Percentiles rank a stretch among this genome's conserved stretches.
phyloP scores from a whole-genome alignment of 64 coral and sea anemone species.

The Astreopora myriophthalma region DNA sequence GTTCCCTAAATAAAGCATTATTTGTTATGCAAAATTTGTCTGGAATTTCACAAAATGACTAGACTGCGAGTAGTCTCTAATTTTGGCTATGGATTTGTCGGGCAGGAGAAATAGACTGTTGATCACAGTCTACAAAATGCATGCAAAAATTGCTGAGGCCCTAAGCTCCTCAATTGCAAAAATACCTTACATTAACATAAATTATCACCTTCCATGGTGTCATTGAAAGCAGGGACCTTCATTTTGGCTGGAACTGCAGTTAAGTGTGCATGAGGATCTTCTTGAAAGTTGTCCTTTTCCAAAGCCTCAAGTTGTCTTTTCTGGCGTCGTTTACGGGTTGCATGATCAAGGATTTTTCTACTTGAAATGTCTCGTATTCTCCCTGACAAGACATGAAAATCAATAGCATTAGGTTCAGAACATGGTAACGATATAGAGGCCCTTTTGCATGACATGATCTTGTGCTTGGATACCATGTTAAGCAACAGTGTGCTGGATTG shows the following conservation, averaged over 20 bases:
- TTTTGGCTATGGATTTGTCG: too few relatives aligned
- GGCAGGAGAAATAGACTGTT: too few relatives aligned
- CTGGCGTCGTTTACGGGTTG: constrained; percentile 80
- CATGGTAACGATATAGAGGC: not conserved
- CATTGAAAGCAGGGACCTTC: constrained; percentile 90
- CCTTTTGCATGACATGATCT: not conserved
- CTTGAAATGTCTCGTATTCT: constrained; percentile 84
- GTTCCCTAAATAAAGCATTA: too few relatives aligned
- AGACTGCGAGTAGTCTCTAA: too few relatives aligned
- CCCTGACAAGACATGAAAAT: constrained; percentile 6
- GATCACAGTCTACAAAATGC: too few relatives aligned
- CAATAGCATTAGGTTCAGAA: not conserved
- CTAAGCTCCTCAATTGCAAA: too few relatives aligned
- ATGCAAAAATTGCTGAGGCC: too few relatives aligned
- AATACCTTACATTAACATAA: not conserved
- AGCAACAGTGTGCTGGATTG: too few relatives aligned
- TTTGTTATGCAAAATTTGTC: too few relatives aligned
- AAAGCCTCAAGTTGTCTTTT: constrained; percentile 87
- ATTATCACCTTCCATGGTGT: constrained; percentile 89
- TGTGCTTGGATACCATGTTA: too few relatives aligned
- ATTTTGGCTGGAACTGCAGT: constrained; percentile 76
- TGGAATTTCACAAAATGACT: too few relatives aligned
- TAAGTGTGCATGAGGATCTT: constrained; percentile 87
- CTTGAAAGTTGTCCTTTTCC: constrained; percentile 93
- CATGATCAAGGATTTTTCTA: constrained; percentile 70